A percentile compares a stretch with the other conserved stretches of the same genome.
Evolutionary conservation across 2,113 vertebrate species (phyloP).

Genomic region (Brachyistius frenatus): DNA sequence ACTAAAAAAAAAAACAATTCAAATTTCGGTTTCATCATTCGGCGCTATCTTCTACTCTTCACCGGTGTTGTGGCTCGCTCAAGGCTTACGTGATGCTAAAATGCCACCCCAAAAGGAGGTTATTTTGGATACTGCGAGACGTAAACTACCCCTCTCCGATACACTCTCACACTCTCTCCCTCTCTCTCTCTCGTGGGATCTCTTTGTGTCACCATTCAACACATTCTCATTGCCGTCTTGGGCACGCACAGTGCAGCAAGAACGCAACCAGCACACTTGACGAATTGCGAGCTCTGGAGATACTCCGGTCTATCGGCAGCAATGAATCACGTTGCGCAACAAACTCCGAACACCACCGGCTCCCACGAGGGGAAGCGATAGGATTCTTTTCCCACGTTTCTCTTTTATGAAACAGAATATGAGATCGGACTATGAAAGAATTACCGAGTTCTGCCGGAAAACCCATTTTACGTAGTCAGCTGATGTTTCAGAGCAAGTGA

Average conservation of each 20-base stretch:
- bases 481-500: slow-evolving; percentile 23
- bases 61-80: neutral
- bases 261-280: slow-evolving; percentile 50
- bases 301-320: slow-evolving; percentile 26
- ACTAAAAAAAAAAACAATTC: neutral
- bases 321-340: slow-evolving; percentile 40
- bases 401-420: neutral
- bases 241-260: slow-evolving; percentile 21
- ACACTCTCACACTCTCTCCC: slow-evolving; percentile 11
- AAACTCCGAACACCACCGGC: slow-evolving; percentile 9
- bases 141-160: slow-evolving; percentile 40
- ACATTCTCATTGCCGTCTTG: slow-evolving; percentile 31
- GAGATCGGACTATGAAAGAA: neutral
- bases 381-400: slow-evolving; percentile 43
- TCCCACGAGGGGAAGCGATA: slow-evolving; percentile 9
- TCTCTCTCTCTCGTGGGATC: slow-evolving; percentile 1
- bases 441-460: slow-evolving; percentile 8
- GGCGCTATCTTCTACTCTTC: neutral
- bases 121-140: slow-evolving; percentile 24
- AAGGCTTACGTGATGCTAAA: slow-evolving; percentile 3
- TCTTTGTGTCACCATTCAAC: slow-evolving; percentile 28
- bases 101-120: slow-evolving; percentile 29
- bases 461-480: slow-evolving; percentile 5
- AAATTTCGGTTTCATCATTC: neutral
- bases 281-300: slow-evolving; percentile 36